Evolutionary conservation across 2,888 invertebrate genomes (phyloP), one percentile per base, ranked within the genome.

Genomic region (Thera britannica): DNA sequence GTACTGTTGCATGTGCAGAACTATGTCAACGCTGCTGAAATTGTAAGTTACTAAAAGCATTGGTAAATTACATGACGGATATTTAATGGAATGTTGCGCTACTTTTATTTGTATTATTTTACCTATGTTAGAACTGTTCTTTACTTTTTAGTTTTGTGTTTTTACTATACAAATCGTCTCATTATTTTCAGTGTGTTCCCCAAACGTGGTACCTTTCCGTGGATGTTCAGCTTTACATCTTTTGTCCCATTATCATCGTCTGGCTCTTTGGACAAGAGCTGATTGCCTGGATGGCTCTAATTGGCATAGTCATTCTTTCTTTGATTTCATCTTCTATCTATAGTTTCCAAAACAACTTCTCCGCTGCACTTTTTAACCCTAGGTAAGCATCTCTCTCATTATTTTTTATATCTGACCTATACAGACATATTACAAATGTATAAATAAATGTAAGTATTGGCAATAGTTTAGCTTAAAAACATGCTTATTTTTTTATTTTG

Each of bases 1-100:
- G 80, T 86, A 0, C 62, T 94, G 11, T 79, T 94, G 0, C 93
- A 94, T 76, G 79, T 94, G 3, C 94, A 94, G 74, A 95, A 94
- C 72, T 94, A 91, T 73, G 85, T 89, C 2, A 87, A 88, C 57
- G 72, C 79, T 9, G n/a, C 75, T 3, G 69, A 77, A 46, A 71
- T 83, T 38, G 88, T 84, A 76, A 80, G 81, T 23, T 38, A 3
- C 8, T 8, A 9, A 35, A 34, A 38, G 6, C 6, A 23, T 6
- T 4, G 5, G 49, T 23, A 23, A 23, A 23, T 23, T 23, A 23
- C 23, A 23, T 23, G 23, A 23, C 23, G 23, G 23, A 23, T 38
- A 38, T 38, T 38, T 38, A 38, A 38, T 5, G 38, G 3, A 38
- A 38, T 23, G 23, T 23, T 23, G 23, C 23, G 23, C 23, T 23